Evolutionary conservation across 2,797 vertebrate genomes (phyloP).

Genomic region (Morus bassanus): DNA sequence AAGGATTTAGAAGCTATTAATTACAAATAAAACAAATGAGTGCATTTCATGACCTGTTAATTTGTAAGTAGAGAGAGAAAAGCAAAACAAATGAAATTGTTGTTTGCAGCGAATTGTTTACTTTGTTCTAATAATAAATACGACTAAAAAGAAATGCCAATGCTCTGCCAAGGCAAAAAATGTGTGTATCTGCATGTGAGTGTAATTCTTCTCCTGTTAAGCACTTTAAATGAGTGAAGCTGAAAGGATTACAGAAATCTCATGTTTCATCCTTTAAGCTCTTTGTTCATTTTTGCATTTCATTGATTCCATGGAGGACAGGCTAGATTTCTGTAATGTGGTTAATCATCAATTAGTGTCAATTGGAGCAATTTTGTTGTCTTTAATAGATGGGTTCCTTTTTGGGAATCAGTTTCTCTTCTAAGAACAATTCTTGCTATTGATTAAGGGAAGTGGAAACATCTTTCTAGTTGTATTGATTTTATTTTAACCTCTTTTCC

Average conservation of each 20-base stretch:
- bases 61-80: background rate
- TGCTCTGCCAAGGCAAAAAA: background rate
- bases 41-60: background rate
- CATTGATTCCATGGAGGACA: background rate
- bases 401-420: background rate
- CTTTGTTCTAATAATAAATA: background rate
- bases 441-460: background rate
- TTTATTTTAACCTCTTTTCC: background rate
- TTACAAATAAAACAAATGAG: conserved; percentile 1
- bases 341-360: background rate
- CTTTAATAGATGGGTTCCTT: background rate
- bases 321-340: background rate
- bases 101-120: background rate
- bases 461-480: background rate
- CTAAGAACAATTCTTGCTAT: background rate
- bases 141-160: background rate
- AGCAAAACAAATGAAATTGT: background rate
- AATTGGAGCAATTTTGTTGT: background rate
- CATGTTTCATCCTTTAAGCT: background rate
- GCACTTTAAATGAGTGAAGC: background rate
- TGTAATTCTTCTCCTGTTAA: background rate
- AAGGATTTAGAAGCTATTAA: background rate
- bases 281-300: background rate
- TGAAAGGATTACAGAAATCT: background rate
- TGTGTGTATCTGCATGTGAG: background rate